Percentiles rank a stretch among this genome's conserved stretches.
phyloP scores from a whole-genome alignment of 2,888 invertebrate species.

The Petrolisthes manimaculis region DNA sequence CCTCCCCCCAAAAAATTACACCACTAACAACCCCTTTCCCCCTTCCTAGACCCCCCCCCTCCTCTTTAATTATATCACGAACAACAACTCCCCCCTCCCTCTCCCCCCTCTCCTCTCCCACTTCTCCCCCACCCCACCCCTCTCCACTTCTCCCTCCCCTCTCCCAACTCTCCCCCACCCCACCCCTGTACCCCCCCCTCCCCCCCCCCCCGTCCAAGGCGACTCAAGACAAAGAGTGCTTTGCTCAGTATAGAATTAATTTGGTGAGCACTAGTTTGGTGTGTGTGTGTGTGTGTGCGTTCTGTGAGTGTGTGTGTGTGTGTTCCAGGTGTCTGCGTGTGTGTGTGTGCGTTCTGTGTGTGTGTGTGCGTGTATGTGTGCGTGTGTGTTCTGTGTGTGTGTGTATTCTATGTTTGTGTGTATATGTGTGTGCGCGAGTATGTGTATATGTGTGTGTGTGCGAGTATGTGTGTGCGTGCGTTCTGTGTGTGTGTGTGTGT shows the following conservation, averaged over 20 bases:
- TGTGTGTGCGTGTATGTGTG: neutral
- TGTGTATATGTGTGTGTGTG: no score
- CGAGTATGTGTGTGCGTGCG: no score
- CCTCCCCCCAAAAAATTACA: no score
- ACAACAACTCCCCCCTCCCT: neutral
- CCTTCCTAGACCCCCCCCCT: no score
- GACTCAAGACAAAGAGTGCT: no score
- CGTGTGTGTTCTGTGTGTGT: no score
- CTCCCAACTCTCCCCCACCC: neutral
- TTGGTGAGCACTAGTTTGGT: no score
- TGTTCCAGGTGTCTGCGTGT: no score
- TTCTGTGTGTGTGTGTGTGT: no score
- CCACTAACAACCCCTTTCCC: constrained; percentile 2
- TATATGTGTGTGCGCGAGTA: neutral
- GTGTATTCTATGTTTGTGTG: no score
- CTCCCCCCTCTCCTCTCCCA: neutral
- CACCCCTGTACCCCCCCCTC: neutral
- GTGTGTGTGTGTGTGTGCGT: neutral
- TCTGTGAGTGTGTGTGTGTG: constrained; percentile 2
- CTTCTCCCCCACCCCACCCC: neutral
- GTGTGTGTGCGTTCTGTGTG: neutral
- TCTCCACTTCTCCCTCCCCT: neutral
- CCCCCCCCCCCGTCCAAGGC: neutral
- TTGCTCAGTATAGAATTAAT: no score
- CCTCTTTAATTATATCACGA: neutral